A percentile compares a stretch with the other conserved stretches of the same genome.
Evolutionary conservation across 2,888 invertebrate species (phyloP).

Genomic region (Patella depressa): DNA sequence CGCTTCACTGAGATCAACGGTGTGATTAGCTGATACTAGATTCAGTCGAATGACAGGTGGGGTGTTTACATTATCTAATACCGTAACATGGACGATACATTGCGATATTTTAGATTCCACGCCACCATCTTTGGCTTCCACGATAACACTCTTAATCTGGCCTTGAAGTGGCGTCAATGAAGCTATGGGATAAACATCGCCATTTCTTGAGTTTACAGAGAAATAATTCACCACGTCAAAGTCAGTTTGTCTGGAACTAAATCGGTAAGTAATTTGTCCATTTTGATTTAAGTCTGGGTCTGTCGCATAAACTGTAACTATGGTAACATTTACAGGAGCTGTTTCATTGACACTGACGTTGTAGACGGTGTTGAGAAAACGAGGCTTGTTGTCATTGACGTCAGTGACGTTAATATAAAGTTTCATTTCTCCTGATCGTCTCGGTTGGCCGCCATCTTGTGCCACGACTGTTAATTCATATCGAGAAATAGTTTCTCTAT

Average conservation of each 20-base stretch:
- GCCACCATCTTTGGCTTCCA: neutral
- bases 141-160: neutral
- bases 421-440: neutral
- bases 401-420: neutral
- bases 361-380: neutral
- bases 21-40: neutral
- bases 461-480: neutral
- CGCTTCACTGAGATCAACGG: neutral
- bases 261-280: neutral
- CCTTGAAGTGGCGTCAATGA: neutral
- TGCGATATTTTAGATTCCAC: neutral
- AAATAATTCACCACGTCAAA: neutral
- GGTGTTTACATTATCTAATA: neutral
- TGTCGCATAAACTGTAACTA: neutral
- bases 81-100: neutral
- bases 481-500: neutral
- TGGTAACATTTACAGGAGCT: neutral
- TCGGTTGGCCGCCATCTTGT: neutral
- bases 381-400: neutral
- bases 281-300: neutral
- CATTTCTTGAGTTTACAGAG: neutral
- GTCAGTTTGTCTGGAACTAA: constrained; percentile 2
- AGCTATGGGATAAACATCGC: neutral
- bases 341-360: constrained; percentile 4
- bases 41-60: neutral